Conservation (phyloP, 1,140 invertebrate genomes). For the Brachionus sp. region DNA sequence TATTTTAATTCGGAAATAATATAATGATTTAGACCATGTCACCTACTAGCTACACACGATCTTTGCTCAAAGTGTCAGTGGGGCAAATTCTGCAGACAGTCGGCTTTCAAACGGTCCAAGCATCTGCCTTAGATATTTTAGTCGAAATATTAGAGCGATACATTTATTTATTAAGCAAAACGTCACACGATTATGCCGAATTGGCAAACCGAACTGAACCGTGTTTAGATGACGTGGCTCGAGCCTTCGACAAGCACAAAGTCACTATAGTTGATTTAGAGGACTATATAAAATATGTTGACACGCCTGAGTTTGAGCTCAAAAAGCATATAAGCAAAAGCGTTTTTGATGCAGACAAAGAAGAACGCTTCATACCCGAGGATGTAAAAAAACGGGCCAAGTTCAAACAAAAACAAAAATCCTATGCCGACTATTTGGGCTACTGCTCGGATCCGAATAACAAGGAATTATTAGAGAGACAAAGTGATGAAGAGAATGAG, state of each 20-base stretch:
- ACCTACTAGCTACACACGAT: slow-evolving; percentile 11
- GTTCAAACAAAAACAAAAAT: not conserved
- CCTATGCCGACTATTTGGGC: slow-evolving; percentile 6
- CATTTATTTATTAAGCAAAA: slow-evolving; percentile 30
- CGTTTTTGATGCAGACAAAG: not conserved
- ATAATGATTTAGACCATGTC: slow-evolving; percentile 32
- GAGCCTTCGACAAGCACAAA: slow-evolving; percentile 7
- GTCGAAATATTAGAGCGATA: slow-evolving; percentile 37
- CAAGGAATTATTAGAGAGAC: slow-evolving; percentile 24
- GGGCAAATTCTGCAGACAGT: slow-evolving; percentile 20
- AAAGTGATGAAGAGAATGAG: slow-evolving; percentile 40
- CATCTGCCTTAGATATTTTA: slow-evolving; percentile 24
- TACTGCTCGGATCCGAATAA: not conserved
- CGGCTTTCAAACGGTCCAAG: slow-evolving; percentile 36
- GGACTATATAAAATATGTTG: slow-evolving; percentile 19
- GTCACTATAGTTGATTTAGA: slow-evolving; percentile 10
- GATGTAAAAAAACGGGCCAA: slow-evolving; percentile 1
- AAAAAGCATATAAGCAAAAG: not conserved
- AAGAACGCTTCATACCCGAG: not conserved
- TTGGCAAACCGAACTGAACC: slow-evolving; percentile 9
- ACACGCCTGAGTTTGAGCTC: slow-evolving; percentile 26
- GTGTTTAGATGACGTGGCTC: slow-evolving; percentile 20
- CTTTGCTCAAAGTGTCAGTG: slow-evolving; percentile 14
- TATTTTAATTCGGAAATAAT: not conserved
- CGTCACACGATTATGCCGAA: slow-evolving; percentile 14